Evolutionary conservation across 1,140 invertebrate species (phyloP).

Genomic region (Helicoverpa zea): DNA sequence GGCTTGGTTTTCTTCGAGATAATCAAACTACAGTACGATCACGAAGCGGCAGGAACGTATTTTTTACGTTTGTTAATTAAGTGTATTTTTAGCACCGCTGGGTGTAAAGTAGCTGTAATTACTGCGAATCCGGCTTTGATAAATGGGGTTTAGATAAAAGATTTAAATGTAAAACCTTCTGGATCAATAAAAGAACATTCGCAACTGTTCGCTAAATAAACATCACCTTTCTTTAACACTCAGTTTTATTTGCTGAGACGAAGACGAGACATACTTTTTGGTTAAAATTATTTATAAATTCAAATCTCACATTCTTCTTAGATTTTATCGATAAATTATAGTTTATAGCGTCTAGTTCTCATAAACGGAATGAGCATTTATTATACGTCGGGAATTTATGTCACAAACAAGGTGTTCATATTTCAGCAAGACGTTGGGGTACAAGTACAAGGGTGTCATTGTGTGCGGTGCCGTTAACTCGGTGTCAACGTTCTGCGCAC

Average conservation of each 20-base stretch:
- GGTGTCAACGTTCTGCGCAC: conserved; percentile 58
- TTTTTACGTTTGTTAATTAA: conserved; percentile 40
- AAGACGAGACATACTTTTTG: neutral
- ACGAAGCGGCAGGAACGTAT: conserved; percentile 14
- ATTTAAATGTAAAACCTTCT: conserved; percentile 27
- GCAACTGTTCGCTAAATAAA: neutral
- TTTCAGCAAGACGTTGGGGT: conserved; percentile 21
- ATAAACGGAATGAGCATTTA: neutral
- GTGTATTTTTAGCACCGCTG: conserved; percentile 29
- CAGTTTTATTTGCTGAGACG: neutral
- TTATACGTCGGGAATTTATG: neutral
- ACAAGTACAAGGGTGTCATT: conserved; percentile 57
- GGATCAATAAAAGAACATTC: neutral
- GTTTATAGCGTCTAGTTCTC: neutral
- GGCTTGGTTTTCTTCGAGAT: conserved; percentile 17
- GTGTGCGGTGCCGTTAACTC: conserved; percentile 61
- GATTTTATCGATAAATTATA: neutral
- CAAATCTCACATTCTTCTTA: neutral
- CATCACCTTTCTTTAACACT: neutral
- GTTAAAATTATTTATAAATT: neutral
- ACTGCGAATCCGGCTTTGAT: conserved; percentile 18
- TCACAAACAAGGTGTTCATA: conserved; percentile 22
- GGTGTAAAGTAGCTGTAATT: conserved; percentile 39
- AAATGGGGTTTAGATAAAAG: conserved; percentile 19
- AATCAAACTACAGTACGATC: conserved; percentile 25